A percentile compares a stretch with the other conserved stretches of the same genome.
phyloP scores from a whole-genome alignment of 2,888 invertebrate species.

The Habroteleia sp. region DNA sequence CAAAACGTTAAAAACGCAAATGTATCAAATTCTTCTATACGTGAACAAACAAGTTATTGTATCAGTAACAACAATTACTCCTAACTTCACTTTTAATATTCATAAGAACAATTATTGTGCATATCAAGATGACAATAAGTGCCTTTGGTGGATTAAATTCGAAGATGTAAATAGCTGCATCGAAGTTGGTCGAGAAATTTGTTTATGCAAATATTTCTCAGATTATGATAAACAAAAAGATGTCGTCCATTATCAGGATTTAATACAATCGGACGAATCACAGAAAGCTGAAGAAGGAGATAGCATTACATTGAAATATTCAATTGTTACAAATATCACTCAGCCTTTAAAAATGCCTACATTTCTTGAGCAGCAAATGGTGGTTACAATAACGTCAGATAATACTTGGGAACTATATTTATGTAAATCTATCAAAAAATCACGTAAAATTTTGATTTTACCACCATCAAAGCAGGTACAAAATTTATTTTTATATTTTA shows the following conservation, averaged over 20 bases:
- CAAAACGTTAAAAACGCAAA: constrained; percentile 69
- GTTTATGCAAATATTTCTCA: constrained; percentile 71
- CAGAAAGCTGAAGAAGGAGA: constrained; percentile 70
- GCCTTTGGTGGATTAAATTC: constrained; percentile 84
- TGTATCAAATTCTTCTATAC: constrained; percentile 78
- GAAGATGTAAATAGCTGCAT: constrained; percentile 73
- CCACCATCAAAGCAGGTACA: constrained; percentile 74
- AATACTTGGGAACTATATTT: constrained; percentile 76
- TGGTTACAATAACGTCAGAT: constrained; percentile 71
- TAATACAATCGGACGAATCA: constrained; percentile 66
- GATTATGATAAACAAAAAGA: constrained; percentile 65
- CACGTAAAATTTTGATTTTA: constrained; percentile 72
- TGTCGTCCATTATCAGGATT: constrained; percentile 72
- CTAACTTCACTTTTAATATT: constrained; percentile 73
- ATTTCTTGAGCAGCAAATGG: constrained; percentile 67
- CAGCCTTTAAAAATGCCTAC: constrained; percentile 70
- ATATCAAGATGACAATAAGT: constrained; percentile 82
- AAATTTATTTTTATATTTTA: background rate
- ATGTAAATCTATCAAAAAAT: constrained; percentile 66
- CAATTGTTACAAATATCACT: constrained; percentile 67
- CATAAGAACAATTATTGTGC: constrained; percentile 74
- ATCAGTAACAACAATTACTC: constrained; percentile 71
- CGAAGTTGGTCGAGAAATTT: constrained; percentile 76
- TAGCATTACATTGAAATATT: constrained; percentile 68
- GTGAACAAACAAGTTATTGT: constrained; percentile 74